Percentiles rank a stretch among this genome's conserved stretches.
Evolutionary conservation across 1,140 invertebrate genomes (phyloP).

Genomic region (Orchestia grillus): DNA sequence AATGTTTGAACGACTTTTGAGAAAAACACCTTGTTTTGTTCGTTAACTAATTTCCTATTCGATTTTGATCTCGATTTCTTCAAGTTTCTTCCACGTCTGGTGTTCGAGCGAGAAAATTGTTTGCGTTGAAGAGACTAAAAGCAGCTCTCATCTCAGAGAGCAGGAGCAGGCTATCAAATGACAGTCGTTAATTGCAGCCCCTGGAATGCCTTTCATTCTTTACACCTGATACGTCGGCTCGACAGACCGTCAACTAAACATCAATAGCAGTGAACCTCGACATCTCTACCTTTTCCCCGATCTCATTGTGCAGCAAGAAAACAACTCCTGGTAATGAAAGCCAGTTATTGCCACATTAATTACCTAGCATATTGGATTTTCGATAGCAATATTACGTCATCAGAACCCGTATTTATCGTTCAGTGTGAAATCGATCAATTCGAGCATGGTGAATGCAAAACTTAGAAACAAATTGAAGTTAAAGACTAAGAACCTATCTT

Average conservation of each 20-base stretch:
- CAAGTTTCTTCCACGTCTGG: background rate
- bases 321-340: background rate
- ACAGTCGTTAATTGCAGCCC: background rate
- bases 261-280: background rate
- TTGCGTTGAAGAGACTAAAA: background rate
- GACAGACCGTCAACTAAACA: background rate
- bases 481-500: no score
- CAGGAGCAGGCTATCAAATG: background rate
- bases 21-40: background rate
- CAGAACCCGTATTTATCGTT: background rate
- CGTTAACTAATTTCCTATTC: background rate
- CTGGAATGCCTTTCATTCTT: conserved; percentile 7
- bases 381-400: background rate
- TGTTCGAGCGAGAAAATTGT: background rate
- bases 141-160: background rate
- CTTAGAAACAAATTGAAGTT: no score
- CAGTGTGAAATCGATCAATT: background rate
- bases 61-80: background rate
- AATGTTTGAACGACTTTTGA: background rate
- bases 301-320: background rate
- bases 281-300: background rate
- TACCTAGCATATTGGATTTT: background rate
- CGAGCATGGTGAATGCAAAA: no score
- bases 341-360: background rate
- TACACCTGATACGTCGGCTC: background rate